These are phyloP conservation scores for Aramus guarauna DNA, from an alignment of 2,113 vertebrate species.

Conservation along the genomic window DNA sequence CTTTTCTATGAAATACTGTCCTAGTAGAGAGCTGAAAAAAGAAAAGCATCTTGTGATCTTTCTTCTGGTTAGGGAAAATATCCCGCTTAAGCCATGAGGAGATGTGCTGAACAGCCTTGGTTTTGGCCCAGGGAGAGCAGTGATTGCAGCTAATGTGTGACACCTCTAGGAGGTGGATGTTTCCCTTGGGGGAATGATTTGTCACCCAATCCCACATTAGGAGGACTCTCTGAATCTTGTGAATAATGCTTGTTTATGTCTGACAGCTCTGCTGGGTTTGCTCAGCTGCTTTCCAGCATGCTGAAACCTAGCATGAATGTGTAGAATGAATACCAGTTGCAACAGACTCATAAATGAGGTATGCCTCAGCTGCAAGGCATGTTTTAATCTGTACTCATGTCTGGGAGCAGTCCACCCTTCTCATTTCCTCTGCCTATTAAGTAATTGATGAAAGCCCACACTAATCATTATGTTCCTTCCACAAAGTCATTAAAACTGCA, in stretches of 20 bases:
- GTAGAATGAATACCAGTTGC: background rate
- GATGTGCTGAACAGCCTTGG: background rate
- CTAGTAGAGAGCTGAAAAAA: background rate
- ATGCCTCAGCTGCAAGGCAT: constrained; percentile 1
- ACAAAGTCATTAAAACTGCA: background rate
- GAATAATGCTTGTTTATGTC: background rate
- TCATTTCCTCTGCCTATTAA: constrained; percentile 11
- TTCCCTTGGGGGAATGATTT: background rate
- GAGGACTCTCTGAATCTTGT: background rate
- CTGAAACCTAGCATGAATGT: background rate
- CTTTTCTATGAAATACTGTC: background rate
- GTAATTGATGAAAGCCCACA: background rate
- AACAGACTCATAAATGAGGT: background rate
- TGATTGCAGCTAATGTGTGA: background rate
- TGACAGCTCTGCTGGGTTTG: background rate
- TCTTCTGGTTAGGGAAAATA: background rate
- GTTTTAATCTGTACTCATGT: background rate
- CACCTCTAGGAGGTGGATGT: background rate
- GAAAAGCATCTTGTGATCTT: background rate
- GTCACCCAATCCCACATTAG: background rate
- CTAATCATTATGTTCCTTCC: background rate
- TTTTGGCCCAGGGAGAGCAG: background rate
- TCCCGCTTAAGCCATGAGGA: background rate
- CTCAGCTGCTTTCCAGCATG: constrained; percentile 34
- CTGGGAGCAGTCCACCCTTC: background rate